Evolutionary conservation across 2,113 vertebrate species (phyloP).

Genomic region (Drymodes brunneopygia): DNA sequence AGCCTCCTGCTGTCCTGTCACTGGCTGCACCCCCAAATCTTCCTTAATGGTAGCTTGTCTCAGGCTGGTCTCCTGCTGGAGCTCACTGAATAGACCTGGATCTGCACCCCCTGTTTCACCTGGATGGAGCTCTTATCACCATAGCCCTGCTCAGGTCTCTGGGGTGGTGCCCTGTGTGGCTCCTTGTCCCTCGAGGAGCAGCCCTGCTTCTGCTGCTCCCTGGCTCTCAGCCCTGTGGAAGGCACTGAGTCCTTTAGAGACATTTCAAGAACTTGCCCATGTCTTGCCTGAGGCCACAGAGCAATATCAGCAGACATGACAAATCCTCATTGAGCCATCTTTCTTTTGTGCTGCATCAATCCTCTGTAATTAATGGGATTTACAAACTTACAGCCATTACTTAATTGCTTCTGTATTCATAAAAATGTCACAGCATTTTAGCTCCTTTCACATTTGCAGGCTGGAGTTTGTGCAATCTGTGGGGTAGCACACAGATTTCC

Average conservation of each 20-base stretch:
- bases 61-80: neutral
- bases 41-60: neutral
- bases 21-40: neutral
- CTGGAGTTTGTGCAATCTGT: neutral
- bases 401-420: neutral
- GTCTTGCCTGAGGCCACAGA: neutral
- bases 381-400: neutral
- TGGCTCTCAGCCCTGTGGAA: neutral
- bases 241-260: neutral
- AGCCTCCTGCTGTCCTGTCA: neutral
- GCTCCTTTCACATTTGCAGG: neutral
- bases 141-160: neutral
- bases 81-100: neutral
- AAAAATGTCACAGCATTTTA: neutral
- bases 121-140: neutral
- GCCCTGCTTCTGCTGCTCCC: neutral
- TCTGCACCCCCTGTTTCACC: neutral
- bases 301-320: neutral
- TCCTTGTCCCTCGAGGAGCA: neutral
- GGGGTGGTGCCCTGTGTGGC: neutral
- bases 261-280: neutral
- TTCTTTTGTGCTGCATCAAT: neutral
- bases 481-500: neutral
- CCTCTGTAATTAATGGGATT: constrained; percentile 3
- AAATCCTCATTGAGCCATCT: neutral